Evolutionary conservation across 2,888 invertebrate species (phyloP), one percentile per base, ranked within the genome.

Genomic region (Boloria selene): DNA sequence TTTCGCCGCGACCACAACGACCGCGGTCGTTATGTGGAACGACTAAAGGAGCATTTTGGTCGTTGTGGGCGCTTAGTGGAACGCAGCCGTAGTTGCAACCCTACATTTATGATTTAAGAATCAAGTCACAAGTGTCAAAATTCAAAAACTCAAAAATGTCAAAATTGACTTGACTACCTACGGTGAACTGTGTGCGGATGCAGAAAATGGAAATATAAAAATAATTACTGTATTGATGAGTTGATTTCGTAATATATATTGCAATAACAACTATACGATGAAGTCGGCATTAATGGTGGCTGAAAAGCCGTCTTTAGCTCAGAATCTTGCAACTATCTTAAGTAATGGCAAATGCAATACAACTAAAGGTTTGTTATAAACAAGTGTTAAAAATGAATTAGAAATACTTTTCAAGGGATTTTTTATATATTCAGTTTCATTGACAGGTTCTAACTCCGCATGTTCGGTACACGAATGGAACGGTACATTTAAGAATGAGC

Each of bases 291-390:
- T 99, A 74, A 99, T 99, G 99, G 98, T 99, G 80, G 99, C 99
- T 75, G 99, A 99, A 87, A 99, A 99, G 95, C 99, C 99, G 44
- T 99, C 99, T 68, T 87, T 99, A 85, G 99, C 99, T 17, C 96
- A 97, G 81, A 97, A 98, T 54, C 93, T 99, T 44, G 98, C 99
- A 1, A 96, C 94, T 78, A 98, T 99, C 80, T 93, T 99, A 67
- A 98, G 98, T 73, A 96, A 97, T 88, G 96, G 97, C 65, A 95
- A 95, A 82, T 94, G 94, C 80, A 93, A 90, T 26, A 93, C 95
- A 0, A 93, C 95, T 80, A 98, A 97, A 94, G 96, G 96, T 96
- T 90, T 82, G 82, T 74, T 60, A 64, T 49, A 45, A 49, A 51
- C 7, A 13, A 44, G 52, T 54, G 44, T n/a, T 55, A 51, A 51